Conservation (phyloP, 2,113 vertebrate species). For the Grantiella picta region DNA sequence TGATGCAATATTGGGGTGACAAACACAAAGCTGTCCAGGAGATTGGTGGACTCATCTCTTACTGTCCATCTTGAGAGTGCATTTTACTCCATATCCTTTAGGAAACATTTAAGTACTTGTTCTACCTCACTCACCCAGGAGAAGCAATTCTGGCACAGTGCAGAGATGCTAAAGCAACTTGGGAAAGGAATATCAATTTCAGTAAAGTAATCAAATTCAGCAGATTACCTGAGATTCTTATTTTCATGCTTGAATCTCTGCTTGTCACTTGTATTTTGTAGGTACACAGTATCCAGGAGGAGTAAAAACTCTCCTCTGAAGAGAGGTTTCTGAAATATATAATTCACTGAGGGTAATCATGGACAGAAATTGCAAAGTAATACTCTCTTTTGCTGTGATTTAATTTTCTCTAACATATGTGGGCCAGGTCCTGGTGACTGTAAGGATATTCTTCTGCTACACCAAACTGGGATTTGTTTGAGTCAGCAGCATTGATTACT, state of each 20-base stretch:
- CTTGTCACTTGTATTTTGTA: background rate
- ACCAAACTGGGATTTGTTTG: background rate
- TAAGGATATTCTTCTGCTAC: background rate
- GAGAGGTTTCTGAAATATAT: background rate
- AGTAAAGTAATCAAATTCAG: background rate
- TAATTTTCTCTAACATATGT: background rate
- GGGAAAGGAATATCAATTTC: background rate
- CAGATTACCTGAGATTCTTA: background rate
- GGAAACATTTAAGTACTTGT: background rate
- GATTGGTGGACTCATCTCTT: fast-evolving
- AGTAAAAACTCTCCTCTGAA: background rate
- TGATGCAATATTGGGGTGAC: background rate
- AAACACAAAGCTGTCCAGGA: background rate
- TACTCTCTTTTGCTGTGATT: background rate
- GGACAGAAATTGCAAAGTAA: background rate
- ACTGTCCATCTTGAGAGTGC: background rate
- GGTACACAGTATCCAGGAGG: background rate
- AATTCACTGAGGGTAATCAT: background rate
- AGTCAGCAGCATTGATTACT: background rate
- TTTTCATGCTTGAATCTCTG: background rate
- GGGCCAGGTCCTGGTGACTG: background rate
- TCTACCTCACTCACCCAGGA: background rate
- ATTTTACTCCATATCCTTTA: background rate
- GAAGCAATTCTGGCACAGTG: background rate
- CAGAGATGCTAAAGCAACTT: background rate